Conservation (phyloP, 2,797 vertebrate species). For the Lepus townsendii region DNA sequence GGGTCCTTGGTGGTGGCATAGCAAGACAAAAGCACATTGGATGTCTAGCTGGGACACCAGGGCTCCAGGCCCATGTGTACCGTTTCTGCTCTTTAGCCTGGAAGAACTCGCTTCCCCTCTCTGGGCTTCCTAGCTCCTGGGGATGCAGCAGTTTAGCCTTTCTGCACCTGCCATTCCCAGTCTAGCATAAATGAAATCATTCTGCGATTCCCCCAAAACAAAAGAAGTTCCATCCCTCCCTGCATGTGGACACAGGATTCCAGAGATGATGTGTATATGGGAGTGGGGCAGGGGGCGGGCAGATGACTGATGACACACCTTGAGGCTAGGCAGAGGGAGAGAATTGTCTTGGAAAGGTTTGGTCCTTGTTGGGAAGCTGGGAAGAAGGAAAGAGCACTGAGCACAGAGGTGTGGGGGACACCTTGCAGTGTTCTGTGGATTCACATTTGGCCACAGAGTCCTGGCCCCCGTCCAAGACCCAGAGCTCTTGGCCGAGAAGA, state of each 20-base stretch:
- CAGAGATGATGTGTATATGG: not conserved
- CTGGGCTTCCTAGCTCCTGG: not conserved
- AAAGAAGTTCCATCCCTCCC: not conserved
- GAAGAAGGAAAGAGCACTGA: not conserved
- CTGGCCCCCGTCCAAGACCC: constrained; percentile 70
- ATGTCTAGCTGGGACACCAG: not conserved
- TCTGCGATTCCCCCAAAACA: not conserved
- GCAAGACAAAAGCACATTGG: not conserved
- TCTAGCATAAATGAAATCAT: not conserved
- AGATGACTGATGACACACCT: not conserved
- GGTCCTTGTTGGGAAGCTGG: no score
- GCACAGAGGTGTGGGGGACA: constrained; percentile 12
- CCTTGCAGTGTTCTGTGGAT: constrained; percentile 57
- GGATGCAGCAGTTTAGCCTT: not conserved
- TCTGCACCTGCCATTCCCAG: not conserved
- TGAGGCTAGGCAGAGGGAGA: not conserved
- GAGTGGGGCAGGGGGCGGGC: not conserved
- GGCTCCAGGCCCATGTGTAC: not conserved
- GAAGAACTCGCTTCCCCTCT: constrained; percentile 28
- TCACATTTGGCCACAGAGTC: constrained; percentile 49
- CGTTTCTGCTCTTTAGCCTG: not conserved
- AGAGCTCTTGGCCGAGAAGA: constrained; percentile 75
- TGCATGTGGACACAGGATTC: not conserved
- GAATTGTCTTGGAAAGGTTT: not conserved
- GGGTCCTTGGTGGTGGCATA: not conserved